Percentiles rank a stretch among this genome's conserved stretches.
Conservation (phyloP, 2,797 vertebrate genomes). For the Simalia tracyae region DNA sequence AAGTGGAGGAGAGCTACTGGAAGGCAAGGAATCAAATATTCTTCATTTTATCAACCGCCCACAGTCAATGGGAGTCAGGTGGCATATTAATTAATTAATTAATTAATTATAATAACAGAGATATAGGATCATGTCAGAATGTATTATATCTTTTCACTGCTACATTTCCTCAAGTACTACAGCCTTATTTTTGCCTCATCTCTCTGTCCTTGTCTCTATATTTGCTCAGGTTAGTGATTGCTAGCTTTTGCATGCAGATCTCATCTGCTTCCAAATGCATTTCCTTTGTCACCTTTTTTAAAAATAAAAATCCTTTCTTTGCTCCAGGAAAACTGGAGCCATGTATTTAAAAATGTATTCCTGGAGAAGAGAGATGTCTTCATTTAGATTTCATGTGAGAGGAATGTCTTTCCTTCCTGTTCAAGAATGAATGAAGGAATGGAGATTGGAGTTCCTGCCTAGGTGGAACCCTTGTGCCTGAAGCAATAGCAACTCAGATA, state of each 20-base stretch:
- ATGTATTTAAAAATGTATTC: neutral
- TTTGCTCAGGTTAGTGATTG: neutral
- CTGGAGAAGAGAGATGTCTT: neutral
- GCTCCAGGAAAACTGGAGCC: conserved; percentile 16
- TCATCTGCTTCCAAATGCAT: neutral
- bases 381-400: neutral
- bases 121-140: neutral
- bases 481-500: neutral
- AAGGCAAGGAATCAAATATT: neutral
- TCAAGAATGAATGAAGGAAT: neutral
- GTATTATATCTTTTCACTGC: neutral
- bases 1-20: neutral
- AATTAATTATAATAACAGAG: neutral
- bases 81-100: neutral
- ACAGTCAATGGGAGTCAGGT: neutral
- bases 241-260: neutral
- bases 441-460: neutral
- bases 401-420: neutral
- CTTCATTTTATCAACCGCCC: neutral
- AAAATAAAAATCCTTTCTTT: neutral
- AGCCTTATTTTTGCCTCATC: neutral
- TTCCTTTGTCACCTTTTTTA: neutral
- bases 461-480: neutral
- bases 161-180: neutral
- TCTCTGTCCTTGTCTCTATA: neutral